Conservation (phyloP, 2,888 invertebrate species). For the Trachelus troglodyta region DNA sequence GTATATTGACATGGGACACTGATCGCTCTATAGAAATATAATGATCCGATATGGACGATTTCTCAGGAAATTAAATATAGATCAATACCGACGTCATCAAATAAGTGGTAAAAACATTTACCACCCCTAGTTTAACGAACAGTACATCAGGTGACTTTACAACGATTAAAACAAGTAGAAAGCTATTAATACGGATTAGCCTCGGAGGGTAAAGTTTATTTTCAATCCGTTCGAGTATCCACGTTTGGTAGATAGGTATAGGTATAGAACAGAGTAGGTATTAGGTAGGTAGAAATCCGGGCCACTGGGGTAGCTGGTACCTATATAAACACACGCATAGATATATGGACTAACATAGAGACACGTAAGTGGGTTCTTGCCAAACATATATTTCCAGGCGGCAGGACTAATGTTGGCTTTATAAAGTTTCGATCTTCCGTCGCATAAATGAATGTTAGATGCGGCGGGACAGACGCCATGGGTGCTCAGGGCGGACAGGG, state of each 20-base stretch:
- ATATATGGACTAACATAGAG: background rate
- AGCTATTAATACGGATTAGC: conserved; percentile 51
- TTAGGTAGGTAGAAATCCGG: background rate
- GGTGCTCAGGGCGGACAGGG: conserved; percentile 32
- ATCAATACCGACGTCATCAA: background rate
- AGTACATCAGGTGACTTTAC: background rate
- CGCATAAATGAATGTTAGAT: conserved; percentile 54
- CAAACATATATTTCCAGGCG: conserved; percentile 20
- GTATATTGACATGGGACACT: background rate
- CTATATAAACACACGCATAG: background rate
- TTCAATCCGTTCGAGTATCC: conserved; percentile 47
- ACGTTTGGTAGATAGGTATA: conserved; percentile 3
- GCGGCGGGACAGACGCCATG: conserved; percentile 24
- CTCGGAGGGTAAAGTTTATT: conserved; percentile 47
- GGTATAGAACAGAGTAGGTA: background rate
- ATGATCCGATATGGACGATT: background rate
- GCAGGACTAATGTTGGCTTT: conserved; percentile 51
- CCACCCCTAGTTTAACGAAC: background rate
- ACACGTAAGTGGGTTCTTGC: conserved; percentile 6
- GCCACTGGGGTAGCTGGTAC: background rate
- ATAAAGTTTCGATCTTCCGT: conserved; percentile 47
- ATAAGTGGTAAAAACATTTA: background rate
- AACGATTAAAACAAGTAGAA: conserved; percentile 38
- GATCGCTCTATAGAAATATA: background rate
- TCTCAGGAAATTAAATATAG: background rate